Conservation (phyloP, 2,797 vertebrate genomes). For the Lutjanus campechanus region DNA sequence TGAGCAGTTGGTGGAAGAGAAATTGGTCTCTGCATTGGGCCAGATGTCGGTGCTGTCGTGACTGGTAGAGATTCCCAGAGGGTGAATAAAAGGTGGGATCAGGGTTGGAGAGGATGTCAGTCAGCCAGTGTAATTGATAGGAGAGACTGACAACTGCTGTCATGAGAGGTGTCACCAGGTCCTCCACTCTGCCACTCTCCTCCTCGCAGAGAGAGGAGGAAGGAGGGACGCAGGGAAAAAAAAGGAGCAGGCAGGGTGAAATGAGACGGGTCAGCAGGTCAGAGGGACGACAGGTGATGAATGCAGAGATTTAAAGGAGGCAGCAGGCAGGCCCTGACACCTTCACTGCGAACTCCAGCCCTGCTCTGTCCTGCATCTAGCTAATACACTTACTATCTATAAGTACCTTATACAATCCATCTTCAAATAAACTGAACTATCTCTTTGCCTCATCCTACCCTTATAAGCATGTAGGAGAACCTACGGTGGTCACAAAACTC, state of each 20-base stretch:
- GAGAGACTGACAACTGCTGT: conserved; percentile 70
- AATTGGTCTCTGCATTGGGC: neutral
- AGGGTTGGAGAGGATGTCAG: conserved; percentile 49
- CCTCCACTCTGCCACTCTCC: conserved; percentile 31
- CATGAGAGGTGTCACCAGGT: conserved; percentile 61
- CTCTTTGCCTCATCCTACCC: too few species aligned
- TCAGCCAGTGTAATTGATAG: conserved; percentile 65
- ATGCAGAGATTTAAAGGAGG: conserved; percentile 64
- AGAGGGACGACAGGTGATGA: conserved; percentile 69
- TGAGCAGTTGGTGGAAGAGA: neutral
- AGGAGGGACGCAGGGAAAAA: conserved; percentile 23
- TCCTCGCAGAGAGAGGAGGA: conserved; percentile 34
- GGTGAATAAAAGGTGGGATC: conserved; percentile 38
- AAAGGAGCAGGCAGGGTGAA: conserved; percentile 34
- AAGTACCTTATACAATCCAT: too few species aligned
- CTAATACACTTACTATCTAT: too few species aligned
- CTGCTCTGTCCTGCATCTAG: conserved; percentile 46
- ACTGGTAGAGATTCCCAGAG: conserved; percentile 43
- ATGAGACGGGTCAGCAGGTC: conserved; percentile 62
- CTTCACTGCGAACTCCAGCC: conserved; percentile 48
- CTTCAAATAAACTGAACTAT: too few species aligned
- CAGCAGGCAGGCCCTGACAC: conserved; percentile 65
- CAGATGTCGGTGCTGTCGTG: conserved; percentile 12
- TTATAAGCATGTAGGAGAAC: too few species aligned
- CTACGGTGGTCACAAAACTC: too few species aligned